These are phyloP conservation scores for Mythimna ferrago DNA, from an alignment of 2,888 invertebrate species.

Conservation along the genomic window DNA sequence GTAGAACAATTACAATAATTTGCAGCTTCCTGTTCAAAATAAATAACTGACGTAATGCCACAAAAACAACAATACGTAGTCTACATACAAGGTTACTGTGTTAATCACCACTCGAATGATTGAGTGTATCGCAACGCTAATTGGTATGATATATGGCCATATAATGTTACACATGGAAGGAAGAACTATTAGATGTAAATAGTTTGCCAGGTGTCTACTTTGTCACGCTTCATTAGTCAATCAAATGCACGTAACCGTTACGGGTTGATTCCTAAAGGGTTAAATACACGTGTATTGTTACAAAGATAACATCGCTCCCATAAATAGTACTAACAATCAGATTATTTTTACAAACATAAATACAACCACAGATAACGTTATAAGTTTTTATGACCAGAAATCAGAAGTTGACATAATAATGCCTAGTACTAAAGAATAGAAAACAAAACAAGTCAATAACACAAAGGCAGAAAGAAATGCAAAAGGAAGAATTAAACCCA, in stretches of 20 bases:
- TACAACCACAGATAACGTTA: background rate
- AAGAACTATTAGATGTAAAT: conserved; percentile 31
- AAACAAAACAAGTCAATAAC: background rate
- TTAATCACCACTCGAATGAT: conserved; percentile 42
- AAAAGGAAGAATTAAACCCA: background rate
- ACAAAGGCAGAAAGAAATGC: background rate
- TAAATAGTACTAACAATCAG: no score
- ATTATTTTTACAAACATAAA: background rate
- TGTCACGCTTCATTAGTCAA: conserved; percentile 40
- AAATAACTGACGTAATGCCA: conserved; percentile 37
- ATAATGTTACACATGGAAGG: conserved; percentile 46
- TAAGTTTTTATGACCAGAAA: background rate
- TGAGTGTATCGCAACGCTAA: conserved; percentile 40
- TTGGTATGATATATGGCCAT: conserved; percentile 46
- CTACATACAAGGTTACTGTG: conserved; percentile 30
- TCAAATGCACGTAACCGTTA: conserved; percentile 39
- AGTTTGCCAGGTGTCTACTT: conserved; percentile 37
- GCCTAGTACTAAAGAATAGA: background rate
- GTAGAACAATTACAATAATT: conserved; percentile 47
- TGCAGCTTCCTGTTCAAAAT: conserved; percentile 50
- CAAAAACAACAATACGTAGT: conserved; percentile 50
- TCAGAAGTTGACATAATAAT: background rate
- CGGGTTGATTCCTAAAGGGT: conserved; percentile 13
- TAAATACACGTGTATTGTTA: conserved; percentile 11
- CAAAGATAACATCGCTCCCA: background rate